Percentiles rank a stretch among this genome's conserved stretches.
Evolutionary conservation across 2,888 invertebrate species (phyloP).

Genomic region (Leucania comma): DNA sequence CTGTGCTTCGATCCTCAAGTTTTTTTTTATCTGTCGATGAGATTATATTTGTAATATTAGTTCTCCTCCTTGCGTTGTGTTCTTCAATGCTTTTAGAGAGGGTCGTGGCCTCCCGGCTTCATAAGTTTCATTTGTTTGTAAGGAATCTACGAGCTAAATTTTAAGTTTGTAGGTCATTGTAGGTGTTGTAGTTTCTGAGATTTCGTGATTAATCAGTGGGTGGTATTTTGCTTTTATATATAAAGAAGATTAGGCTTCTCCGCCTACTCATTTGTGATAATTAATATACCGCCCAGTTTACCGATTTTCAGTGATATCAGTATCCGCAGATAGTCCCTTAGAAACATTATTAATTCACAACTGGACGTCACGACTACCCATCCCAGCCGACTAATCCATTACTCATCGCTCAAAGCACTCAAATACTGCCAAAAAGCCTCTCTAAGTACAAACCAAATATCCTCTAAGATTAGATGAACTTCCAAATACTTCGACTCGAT

Average conservation of each 20-base stretch:
- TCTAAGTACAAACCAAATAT: constrained; percentile 9
- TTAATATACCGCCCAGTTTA: neutral
- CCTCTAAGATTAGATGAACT: constrained; percentile 3
- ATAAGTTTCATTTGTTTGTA: no score
- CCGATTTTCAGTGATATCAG: constrained; percentile 1
- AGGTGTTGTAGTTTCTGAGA: no score
- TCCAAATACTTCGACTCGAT: constrained; percentile 13
- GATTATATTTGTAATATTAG: no score
- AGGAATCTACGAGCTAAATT: no score
- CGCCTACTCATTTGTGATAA: neutral
- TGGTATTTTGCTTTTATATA: no score
- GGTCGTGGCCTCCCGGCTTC: no score
- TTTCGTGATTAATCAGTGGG: no score
- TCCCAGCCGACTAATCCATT: constrained; percentile 16
- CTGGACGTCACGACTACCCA: constrained; percentile 1
- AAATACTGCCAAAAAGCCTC: constrained; percentile 29
- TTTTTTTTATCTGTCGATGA: no score
- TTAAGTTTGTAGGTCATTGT: no score
- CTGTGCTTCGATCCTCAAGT: no score
- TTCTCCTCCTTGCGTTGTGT: no score
- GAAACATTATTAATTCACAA: constrained; percentile 39
- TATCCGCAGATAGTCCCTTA: constrained; percentile 8
- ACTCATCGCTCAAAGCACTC: constrained; percentile 24
- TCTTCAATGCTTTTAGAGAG: no score
- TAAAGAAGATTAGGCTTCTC: neutral